Evolutionary conservation across 2,113 vertebrate species (phyloP).

Genomic region (Salvelinus fontinalis): DNA sequence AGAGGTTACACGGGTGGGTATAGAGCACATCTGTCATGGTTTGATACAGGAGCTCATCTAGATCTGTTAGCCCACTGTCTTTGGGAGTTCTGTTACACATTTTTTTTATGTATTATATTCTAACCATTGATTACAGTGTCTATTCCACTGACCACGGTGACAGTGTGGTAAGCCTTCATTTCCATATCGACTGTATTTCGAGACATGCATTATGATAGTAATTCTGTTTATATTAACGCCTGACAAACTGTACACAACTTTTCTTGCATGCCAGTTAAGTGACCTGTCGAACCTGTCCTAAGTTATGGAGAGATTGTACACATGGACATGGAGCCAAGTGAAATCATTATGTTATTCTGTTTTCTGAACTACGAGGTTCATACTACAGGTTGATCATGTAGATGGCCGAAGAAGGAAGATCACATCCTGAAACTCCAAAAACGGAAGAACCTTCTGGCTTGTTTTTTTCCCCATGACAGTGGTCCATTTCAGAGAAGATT

Average conservation of each 20-base stretch:
- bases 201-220: not conserved
- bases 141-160: not conserved
- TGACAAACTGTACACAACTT: not conserved
- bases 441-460: not conserved
- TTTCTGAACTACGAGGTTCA: not conserved
- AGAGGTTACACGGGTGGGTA: not conserved
- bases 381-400: not conserved
- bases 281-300: not conserved
- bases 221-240: not conserved
- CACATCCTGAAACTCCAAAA: not conserved
- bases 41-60: not conserved
- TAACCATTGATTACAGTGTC: not conserved
- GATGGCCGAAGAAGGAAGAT: not conserved
- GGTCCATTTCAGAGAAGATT: constrained; percentile 3
- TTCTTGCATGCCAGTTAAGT: not conserved
- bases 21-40: not conserved
- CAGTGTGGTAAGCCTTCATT: not conserved
- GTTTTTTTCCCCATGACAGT: not conserved
- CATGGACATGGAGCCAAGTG: not conserved
- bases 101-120: not conserved
- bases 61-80: not conserved
- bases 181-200: not conserved
- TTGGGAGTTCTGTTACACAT: not conserved
- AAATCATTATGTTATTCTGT: not conserved
- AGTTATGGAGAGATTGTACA: not conserved